Evolutionary conservation across 2,888 invertebrate species (phyloP).

Genomic region (Ischnura elegans): DNA sequence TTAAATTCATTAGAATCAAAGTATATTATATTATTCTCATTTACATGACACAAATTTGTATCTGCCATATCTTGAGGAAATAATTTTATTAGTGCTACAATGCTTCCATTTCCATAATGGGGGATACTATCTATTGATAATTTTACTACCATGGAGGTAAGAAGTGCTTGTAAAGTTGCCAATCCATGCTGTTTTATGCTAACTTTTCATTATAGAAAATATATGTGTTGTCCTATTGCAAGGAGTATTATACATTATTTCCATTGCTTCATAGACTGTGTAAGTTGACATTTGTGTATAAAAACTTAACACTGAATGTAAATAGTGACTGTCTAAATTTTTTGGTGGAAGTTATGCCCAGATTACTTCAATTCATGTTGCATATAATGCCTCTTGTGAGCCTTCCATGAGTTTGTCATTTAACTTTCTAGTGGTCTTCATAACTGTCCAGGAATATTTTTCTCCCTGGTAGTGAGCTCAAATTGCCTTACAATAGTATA

Average conservation of each 20-base stretch:
- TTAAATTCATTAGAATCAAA: neutral
- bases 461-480: no score
- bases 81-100: slow-evolving; percentile 18
- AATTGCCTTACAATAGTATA: no score
- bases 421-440: no score
- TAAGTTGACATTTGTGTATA: slow-evolving; percentile 18
- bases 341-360: neutral
- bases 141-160: slow-evolving; percentile 2
- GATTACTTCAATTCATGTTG: no score
- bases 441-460: no score
- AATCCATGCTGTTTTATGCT: slow-evolving; percentile 33
- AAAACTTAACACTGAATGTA: neutral
- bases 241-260: slow-evolving; percentile 47
- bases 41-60: neutral
- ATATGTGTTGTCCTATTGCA: slow-evolving; percentile 34
- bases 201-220: slow-evolving; percentile 18
- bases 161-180: slow-evolving; percentile 41
- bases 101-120: slow-evolving; percentile 19
- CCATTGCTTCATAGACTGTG: neutral
- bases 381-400: no score
- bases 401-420: no score
- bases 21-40: neutral
- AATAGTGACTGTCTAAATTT: neutral
- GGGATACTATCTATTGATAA: neutral
- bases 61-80: neutral